Conservation (phyloP, 2,888 invertebrate genomes). For the Chrysina gloriosa region DNA sequence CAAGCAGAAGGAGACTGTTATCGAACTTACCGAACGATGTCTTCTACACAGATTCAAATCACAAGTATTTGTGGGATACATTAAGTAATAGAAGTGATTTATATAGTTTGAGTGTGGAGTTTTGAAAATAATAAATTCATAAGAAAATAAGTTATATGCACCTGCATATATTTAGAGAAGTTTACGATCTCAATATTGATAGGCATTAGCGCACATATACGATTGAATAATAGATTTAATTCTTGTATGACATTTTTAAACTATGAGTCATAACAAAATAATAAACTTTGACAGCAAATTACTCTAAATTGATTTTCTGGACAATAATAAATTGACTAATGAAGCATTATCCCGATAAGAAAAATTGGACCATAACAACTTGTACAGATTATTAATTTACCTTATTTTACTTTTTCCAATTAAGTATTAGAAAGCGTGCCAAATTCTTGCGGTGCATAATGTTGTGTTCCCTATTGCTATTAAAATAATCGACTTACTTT, state of each 20-base stretch:
- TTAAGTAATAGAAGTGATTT: no score
- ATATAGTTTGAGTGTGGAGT: no score
- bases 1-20: background rate
- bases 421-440: conserved; percentile 23
- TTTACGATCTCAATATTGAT: no score
- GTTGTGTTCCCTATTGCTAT: conserved; percentile 18
- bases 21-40: conserved; percentile 1
- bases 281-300: conserved; percentile 1
- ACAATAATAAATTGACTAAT: background rate
- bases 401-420: conserved; percentile 15
- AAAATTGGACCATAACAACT: background rate
- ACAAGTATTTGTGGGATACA: background rate
- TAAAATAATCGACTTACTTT: conserved; percentile 17
- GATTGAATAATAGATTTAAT: no score
- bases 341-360: background rate
- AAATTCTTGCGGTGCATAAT: conserved; percentile 3
- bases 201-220: no score
- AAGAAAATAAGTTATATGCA: no score
- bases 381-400: background rate
- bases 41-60: background rate
- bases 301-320: conserved; percentile 3
- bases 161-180: no score
- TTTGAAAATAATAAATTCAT: no score
- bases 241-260: no score
- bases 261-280: no score